Percentiles rank a stretch among this genome's conserved stretches.
These are phyloP conservation scores for Caenorhabditis briggsae DNA, from an alignment of 1,140 invertebrate species.

Conservation along the genomic window DNA sequence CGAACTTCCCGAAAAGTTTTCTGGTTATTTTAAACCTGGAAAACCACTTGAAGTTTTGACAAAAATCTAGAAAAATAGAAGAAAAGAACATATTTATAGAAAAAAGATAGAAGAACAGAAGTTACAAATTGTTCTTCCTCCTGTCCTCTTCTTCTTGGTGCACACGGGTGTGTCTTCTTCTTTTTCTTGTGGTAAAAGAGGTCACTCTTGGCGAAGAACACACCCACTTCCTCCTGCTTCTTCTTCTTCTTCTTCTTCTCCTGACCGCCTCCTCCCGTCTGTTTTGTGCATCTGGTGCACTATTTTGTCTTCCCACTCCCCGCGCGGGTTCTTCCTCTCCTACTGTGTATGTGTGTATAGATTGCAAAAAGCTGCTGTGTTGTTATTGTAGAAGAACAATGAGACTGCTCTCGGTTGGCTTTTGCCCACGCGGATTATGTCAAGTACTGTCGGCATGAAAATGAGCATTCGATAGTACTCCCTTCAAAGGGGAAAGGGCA, in stretches of 20 bases:
- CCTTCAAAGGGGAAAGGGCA: background rate
- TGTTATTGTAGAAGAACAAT: slow-evolving; percentile 52
- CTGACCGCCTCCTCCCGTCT: slow-evolving; percentile 44
- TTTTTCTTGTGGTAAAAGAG: slow-evolving; percentile 45
- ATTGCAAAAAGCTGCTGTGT: slow-evolving; percentile 53
- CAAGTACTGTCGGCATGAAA: slow-evolving; percentile 53
- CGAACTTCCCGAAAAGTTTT: background rate
- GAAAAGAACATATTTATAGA: slow-evolving; percentile 14
- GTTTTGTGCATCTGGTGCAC: slow-evolving; percentile 48
- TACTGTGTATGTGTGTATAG: slow-evolving; percentile 25
- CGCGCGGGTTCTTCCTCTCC: slow-evolving; percentile 20
- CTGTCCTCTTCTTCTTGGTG: slow-evolving; percentile 33
- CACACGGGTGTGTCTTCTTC: slow-evolving; percentile 32
- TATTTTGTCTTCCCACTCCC: slow-evolving; percentile 10
- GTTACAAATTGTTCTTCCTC: slow-evolving; percentile 43
- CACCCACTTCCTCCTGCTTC: slow-evolving; percentile 46
- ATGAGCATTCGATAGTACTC: background rate
- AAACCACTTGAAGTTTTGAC: background rate
- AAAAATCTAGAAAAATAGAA: background rate
- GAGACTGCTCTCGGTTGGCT: slow-evolving; percentile 29
- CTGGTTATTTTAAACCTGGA: too few species aligned
- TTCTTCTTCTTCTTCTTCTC: background rate
- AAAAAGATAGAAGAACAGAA: slow-evolving; percentile 45
- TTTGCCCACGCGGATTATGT: slow-evolving; percentile 52
- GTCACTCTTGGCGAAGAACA: slow-evolving; percentile 51